Base-by-base conservation (phyloP, 2,797 vertebrate genomes). In the Pseudochirops corinnae region DNA sequence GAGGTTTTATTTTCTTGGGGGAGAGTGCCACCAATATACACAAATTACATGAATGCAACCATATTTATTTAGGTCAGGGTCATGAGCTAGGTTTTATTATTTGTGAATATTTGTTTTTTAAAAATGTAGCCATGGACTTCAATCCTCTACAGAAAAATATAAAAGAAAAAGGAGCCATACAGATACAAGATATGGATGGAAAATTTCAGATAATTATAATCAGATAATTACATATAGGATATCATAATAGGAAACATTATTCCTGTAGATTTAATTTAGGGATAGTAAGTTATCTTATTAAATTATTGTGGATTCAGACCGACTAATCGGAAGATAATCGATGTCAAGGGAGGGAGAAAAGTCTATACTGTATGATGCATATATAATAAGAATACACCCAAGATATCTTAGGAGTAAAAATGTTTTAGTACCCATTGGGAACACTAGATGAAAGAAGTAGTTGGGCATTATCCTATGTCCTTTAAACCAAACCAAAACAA, bases 31-130 rank as follows among this genome's bases (percentile, higher is more conserved):
- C 91, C 91, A 93, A 60, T 90, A 95, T 29, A 39, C 10, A 50
- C 67, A 91, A 93, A 95, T 18, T 58, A 0, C 33, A 14, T 87
- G 74, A 87, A 50, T 39, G 39, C 21, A 46, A 50, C 39, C 39
- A 50, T 92, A 16, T 95, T 4, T 92, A 90, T 52, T 94, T 94
- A 92, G 56, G 39, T 46, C 74, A 87, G 39, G 39, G 39, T 46
- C 39, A 26, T 87, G 21, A 87, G 24, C 24, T 12, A 87, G 74
- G 39, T 87, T 50, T 87, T 87, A 46, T 87, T 87, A 87, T 24
- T 57, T 95, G 93, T 14, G 11, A 6, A 92, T 92, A 52, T 90
- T 93, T 96, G 11, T 95, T 13, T 92, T 96, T 96, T 95, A 55
- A 58, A 21, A 93, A 58, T 46, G 87, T 87, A 95, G 92, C 12